These are phyloP conservation scores for Calcarius lapponicus DNA, from an alignment of 2,797 vertebrate genomes.

Conservation along the genomic window DNA sequence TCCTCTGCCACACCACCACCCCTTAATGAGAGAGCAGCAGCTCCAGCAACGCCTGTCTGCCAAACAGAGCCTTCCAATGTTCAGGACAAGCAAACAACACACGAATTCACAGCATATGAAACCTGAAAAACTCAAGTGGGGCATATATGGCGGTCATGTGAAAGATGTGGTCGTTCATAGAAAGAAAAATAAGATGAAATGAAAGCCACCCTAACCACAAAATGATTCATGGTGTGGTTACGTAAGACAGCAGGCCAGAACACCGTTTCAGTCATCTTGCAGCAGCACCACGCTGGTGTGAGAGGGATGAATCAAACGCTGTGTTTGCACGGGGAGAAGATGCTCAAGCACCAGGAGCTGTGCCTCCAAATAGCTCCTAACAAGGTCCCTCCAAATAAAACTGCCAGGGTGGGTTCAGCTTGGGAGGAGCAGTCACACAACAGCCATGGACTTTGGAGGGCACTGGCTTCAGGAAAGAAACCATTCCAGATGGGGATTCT, in stretches of 20 bases:
- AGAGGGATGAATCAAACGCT: background rate
- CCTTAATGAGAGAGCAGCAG: background rate
- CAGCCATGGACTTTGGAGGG: background rate
- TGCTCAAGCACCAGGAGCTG: background rate
- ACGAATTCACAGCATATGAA: background rate
- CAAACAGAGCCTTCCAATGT: background rate
- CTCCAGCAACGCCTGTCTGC: background rate
- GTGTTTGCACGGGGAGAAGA: background rate
- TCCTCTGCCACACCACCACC: background rate
- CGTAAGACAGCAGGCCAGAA: background rate
- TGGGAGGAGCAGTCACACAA: background rate
- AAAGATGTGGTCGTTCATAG: accelerated
- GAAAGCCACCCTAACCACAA: background rate
- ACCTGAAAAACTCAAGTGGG: background rate
- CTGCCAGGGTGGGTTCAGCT: background rate
- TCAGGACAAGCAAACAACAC: background rate
- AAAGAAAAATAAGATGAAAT: background rate
- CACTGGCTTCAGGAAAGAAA: background rate
- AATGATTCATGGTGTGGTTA: background rate
- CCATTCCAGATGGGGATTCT: background rate
- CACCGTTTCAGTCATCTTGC: background rate
- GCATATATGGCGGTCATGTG: background rate
- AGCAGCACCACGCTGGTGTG: background rate
- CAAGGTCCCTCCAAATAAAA: background rate
- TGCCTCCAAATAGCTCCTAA: accelerated